A percentile compares a stretch with the other conserved stretches of the same genome.
Evolutionary conservation across 2,797 vertebrate genomes (phyloP).

Genomic region (Ispidina picta): DNA sequence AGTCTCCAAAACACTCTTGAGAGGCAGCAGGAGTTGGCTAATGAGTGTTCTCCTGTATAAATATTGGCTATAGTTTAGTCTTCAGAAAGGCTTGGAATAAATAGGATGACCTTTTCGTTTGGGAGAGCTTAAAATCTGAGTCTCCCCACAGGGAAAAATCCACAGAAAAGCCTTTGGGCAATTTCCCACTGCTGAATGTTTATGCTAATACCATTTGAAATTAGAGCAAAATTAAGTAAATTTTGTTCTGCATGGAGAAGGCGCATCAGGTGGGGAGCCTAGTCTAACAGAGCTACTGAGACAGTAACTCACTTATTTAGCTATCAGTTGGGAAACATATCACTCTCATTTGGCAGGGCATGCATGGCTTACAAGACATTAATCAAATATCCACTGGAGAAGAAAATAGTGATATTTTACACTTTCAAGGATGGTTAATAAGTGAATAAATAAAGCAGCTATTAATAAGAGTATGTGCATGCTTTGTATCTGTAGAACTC

Average conservation of each 20-base stretch:
- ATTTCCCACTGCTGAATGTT: not conserved
- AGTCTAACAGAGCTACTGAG: not conserved
- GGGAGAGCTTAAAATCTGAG: not conserved
- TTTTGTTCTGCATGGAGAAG: not conserved
- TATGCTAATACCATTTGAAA: not conserved
- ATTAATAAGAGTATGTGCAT: not conserved
- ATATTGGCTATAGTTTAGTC: not conserved
- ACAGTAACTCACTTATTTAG: constrained; percentile 15
- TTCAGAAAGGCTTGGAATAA: not conserved
- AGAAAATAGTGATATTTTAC: constrained; percentile 45
- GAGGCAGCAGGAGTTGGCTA: not conserved
- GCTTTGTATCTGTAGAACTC: not conserved
- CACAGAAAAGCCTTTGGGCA: constrained; percentile 1
- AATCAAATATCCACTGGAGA: constrained; percentile 24
- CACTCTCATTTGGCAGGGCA: not conserved
- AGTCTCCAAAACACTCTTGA: not conserved
- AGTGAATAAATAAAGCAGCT: constrained; percentile 32
- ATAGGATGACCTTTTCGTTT: constrained; percentile 12
- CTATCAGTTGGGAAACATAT: not conserved
- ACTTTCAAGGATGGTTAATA: constrained; percentile 57
- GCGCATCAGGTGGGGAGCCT: not conserved
- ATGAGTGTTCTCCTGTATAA: not conserved
- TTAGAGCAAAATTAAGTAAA: not conserved
- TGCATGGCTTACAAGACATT: not conserved
- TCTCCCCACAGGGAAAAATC: not conserved